Evolutionary conservation across 2,888 invertebrate genomes (phyloP).

Genomic region (Zaprionus obscuricornis): DNA sequence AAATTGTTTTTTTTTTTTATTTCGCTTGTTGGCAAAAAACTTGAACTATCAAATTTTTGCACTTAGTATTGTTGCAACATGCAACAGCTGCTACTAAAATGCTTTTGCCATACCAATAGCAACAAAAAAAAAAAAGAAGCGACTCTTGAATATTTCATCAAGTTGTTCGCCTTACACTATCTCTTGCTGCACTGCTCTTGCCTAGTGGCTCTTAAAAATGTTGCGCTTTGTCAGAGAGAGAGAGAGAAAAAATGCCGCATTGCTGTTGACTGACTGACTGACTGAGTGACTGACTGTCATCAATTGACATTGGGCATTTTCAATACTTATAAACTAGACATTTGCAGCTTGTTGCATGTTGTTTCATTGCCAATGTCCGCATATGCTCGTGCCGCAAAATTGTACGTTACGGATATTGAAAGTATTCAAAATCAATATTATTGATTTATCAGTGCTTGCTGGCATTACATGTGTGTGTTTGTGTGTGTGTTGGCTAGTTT

Average conservation of each 20-base stretch:
- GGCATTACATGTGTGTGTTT: constrained; percentile 7
- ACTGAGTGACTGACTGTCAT: background rate
- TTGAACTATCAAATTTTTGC: background rate
- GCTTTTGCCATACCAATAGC: background rate
- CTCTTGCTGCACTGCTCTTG: no score
- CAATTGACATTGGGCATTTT: no score
- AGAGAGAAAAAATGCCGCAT: no score
- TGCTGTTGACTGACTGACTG: background rate
- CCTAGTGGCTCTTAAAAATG: constrained; percentile 1
- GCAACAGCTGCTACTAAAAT: constrained; percentile 35
- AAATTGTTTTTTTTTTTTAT: no score
- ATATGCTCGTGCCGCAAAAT: background rate
- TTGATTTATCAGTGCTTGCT: constrained; percentile 43
- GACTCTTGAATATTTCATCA: constrained; percentile 3
- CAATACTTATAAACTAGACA: no score
- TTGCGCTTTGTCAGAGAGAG: no score
- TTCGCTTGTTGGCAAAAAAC: no score
- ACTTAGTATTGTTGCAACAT: constrained; percentile 13
- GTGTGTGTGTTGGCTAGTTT: no score
- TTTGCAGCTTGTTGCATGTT: constrained; percentile 35
- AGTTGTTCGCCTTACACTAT: no score
- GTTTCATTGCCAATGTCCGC: background rate
- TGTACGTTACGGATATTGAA: constrained; percentile 14
- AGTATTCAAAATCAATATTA: constrained; percentile 60
- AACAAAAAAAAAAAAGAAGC: background rate